A percentile compares a stretch with the other conserved stretches of the same genome.
phyloP scores from a whole-genome alignment of 2,113 vertebrate genomes.

The Halichoeres trimaculatus region DNA sequence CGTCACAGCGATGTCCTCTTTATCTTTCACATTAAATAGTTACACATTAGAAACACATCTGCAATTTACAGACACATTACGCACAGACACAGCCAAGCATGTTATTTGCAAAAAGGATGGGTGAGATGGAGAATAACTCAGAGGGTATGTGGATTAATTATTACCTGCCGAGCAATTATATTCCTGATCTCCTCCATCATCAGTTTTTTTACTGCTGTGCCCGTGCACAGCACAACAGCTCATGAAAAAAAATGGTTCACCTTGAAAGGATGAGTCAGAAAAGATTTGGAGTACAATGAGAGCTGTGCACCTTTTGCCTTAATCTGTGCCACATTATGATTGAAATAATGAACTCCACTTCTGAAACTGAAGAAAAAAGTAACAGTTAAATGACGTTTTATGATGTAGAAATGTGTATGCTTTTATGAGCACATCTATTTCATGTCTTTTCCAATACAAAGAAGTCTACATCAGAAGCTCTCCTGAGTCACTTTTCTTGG shows the following conservation, averaged over 20 bases:
- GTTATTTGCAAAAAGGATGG: slow-evolving; percentile 23
- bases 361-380: neutral
- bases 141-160: slow-evolving; percentile 42
- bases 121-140: slow-evolving; percentile 34
- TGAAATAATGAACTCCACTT: neutral
- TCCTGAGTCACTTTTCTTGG: neutral
- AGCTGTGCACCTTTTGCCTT: neutral
- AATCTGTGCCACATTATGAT: neutral
- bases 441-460: neutral
- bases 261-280: slow-evolving; percentile 29
- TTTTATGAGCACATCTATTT: neutral
- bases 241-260: slow-evolving; percentile 21
- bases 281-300: slow-evolving; percentile 17
- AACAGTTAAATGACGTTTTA: neutral
- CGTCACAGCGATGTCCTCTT: neutral
- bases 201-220: slow-evolving; percentile 44
- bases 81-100: neutral
- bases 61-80: slow-evolving; percentile 26
- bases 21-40: neutral
- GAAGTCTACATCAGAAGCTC: neutral
- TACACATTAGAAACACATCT: neutral
- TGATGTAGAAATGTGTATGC: neutral
- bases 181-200: slow-evolving; percentile 26
- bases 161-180: slow-evolving; percentile 23
- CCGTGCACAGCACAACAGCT: slow-evolving; percentile 28